Base-by-base conservation (phyloP, 2,113 vertebrate species). In the Embiotoca jacksoni region DNA sequence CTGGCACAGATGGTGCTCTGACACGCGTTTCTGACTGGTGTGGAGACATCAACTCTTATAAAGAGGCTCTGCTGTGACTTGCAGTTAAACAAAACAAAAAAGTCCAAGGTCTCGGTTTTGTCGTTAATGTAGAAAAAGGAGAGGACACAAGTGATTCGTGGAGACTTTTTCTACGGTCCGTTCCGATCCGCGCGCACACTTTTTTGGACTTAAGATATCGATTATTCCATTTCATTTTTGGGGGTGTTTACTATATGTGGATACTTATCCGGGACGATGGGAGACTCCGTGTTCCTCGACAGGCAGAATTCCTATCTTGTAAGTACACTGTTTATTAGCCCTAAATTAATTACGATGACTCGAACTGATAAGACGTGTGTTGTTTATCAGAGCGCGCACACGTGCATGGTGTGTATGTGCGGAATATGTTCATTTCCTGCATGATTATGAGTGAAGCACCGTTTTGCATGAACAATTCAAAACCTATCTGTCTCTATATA, bases 291-390 rank as follows among this genome's bases (percentile, higher is more conserved):
- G 78, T 91, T 95, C 86, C 82, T 94, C 78, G 94, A 96, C 86
- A 96, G 95, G 90, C 95, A 91, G 36, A 96, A 96, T 76, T 94
- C 93, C 54, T 96, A 96, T 68, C 95, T 96, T 86, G 97, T 98
- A 94, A 97, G 96, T 96, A 89, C 36, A 16, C 15, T 1, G 2
- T 75, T 76, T 83, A 68, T 85, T 73, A 73, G 39, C 16, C 11
- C 31, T 77, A 53, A 61, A 74, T 75, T 35, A 9, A 86, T 75
- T 54, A 11, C 0, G 49, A 35, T 9, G 13, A 47, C 50, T 68
- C 11, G 16, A 30, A 23, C 49, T 37, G 61, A 71, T 67, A 63
- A 65, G 7, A 36, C 23, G 16, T 15, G 46, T 68, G 47, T 31
- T 65, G 39, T 54, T 23, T 54, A 23, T 1, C 23, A 23, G 55